These are phyloP conservation scores for Zygaena filipendulae DNA, from an alignment of 2,888 invertebrate species.

Conservation along the genomic window DNA sequence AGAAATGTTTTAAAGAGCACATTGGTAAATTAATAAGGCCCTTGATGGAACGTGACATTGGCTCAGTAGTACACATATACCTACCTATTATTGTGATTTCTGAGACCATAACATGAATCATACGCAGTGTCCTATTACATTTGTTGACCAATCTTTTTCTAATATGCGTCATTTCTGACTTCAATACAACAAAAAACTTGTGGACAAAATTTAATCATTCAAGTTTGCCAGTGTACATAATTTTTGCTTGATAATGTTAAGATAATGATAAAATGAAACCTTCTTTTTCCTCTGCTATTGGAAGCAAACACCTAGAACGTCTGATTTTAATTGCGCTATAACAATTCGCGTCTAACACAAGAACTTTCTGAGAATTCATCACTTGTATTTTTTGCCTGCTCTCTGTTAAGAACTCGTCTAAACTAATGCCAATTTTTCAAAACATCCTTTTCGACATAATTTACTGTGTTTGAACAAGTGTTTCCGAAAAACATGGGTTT, in stretches of 20 bases:
- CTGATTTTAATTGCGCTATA: slow-evolving; percentile 48
- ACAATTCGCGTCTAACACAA: slow-evolving; percentile 37
- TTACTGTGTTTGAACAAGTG: slow-evolving; percentile 57
- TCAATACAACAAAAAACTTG: not conserved
- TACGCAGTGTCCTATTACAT: slow-evolving; percentile 37
- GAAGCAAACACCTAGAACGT: slow-evolving; percentile 45
- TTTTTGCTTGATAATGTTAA: no score
- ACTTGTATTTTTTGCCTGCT: no score
- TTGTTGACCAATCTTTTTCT: slow-evolving; percentile 39
- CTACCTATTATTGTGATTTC: slow-evolving; percentile 18
- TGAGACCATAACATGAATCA: slow-evolving; percentile 44
- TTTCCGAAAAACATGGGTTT: no score
- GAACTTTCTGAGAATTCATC: slow-evolving; percentile 42
- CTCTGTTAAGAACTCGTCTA: no score
- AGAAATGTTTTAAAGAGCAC: no score
- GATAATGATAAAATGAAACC: no score
- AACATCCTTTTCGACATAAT: no score
- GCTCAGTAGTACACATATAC: no score
- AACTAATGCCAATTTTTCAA: no score
- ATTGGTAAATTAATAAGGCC: no score
- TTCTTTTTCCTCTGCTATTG: slow-evolving; percentile 49
- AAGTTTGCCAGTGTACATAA: not conserved
- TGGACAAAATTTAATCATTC: slow-evolving; percentile 2
- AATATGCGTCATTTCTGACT: not conserved
- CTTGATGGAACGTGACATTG: no score